Conservation (phyloP, 2,113 vertebrate genomes). For the Procavia capensis region DNA sequence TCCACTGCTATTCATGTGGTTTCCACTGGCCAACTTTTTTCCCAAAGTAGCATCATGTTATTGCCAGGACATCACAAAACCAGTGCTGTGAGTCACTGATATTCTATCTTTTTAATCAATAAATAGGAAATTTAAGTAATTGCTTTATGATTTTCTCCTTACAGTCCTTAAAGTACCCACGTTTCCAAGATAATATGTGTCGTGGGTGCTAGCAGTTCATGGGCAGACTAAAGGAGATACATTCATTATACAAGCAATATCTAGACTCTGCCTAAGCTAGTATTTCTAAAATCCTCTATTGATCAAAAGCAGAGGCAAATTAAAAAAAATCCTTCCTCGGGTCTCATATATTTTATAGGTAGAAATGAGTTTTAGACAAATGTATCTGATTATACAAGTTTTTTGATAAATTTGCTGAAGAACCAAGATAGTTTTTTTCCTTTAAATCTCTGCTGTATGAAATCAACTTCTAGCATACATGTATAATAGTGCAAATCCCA, state of each 20-base stretch:
- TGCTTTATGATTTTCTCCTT: background rate
- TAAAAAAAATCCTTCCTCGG: background rate
- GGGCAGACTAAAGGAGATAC: background rate
- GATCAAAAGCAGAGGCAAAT: background rate
- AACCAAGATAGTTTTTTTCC: background rate
- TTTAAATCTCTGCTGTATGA: background rate
- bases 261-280: background rate
- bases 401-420: background rate
- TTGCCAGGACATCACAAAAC: background rate
- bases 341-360: background rate
- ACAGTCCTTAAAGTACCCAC: background rate
- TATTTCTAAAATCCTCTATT: background rate
- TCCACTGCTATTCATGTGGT: no score
- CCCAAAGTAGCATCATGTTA: background rate
- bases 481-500: background rate
- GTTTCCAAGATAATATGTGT: background rate
- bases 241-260: background rate
- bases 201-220: background rate
- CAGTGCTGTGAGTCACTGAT: background rate
- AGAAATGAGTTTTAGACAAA: conserved; percentile 38
- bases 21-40: no score
- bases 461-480: background rate
- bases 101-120: background rate
- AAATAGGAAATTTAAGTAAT: background rate
- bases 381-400: background rate